These are phyloP conservation scores for Apis laboriosa DNA, from an alignment of 1,140 invertebrate species.

Conservation along the genomic window DNA sequence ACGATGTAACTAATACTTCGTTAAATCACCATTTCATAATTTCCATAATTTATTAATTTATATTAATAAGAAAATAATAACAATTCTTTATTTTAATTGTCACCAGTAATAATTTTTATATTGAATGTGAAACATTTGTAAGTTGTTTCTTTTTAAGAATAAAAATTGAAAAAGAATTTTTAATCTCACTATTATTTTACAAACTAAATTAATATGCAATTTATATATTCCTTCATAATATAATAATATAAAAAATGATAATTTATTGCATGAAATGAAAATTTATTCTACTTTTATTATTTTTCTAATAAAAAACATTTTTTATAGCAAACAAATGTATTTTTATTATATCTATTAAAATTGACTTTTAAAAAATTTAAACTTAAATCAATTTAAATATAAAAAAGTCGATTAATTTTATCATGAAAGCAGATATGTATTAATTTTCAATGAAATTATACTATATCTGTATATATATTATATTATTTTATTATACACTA, in stretches of 20 bases:
- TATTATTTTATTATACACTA: too few relatives aligned
- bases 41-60: neutral
- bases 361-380: too few relatives aligned
- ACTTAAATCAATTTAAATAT: too few relatives aligned
- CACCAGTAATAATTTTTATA: neutral
- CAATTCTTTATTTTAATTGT: neutral
- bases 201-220: neutral
- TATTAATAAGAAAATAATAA: neutral
- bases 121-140: too few relatives aligned
- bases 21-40: constrained; percentile 1
- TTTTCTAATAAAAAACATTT: too few relatives aligned
- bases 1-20: neutral
- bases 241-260: neutral
- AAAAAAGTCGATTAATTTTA: too few relatives aligned
- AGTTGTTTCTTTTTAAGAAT: neutral
- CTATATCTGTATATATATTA: too few relatives aligned
- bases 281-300: too few relatives aligned
- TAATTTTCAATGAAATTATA: too few relatives aligned
- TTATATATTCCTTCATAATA: neutral
- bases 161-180: neutral
- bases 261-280: neutral
- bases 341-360: too few relatives aligned
- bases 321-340: too few relatives aligned
- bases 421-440: too few relatives aligned
- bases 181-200: neutral